Evolutionary conservation across 2,113 vertebrate species (phyloP).

Genomic region (Trogon surrucura): DNA sequence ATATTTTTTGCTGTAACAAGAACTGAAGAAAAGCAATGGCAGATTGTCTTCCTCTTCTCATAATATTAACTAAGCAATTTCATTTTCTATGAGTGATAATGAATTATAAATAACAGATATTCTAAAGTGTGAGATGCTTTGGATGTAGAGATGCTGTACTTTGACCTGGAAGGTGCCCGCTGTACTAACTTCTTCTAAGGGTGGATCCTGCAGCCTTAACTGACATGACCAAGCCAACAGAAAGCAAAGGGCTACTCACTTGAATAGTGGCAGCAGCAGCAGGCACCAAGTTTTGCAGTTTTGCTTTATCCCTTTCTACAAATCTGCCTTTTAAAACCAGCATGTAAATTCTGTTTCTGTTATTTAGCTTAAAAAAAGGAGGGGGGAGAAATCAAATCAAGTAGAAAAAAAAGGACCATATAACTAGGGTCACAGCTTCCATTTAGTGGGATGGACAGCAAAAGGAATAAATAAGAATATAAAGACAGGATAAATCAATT

Average conservation of each 20-base stretch:
- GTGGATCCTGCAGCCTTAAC: neutral
- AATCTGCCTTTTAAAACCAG: neutral
- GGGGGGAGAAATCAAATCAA: neutral
- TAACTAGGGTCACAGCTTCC: neutral
- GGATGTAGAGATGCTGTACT: neutral
- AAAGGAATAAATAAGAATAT: slow-evolving; percentile 39
- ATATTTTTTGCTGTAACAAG: neutral
- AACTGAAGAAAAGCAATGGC: neutral
- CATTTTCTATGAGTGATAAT: neutral
- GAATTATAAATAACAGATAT: neutral
- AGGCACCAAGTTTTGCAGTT: neutral
- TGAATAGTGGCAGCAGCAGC: neutral
- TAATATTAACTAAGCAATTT: neutral
- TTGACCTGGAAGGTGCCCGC: neutral
- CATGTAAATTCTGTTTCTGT: neutral
- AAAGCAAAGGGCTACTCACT: neutral
- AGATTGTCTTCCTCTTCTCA: neutral
- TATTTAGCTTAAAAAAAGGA: neutral
- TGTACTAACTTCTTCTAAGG: neutral
- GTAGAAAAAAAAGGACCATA: neutral
- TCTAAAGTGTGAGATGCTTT: neutral
- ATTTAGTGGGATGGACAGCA: neutral
- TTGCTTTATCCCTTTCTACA: slow-evolving; percentile 11
- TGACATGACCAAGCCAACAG: neutral
- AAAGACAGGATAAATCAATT: slow-evolving; percentile 20